Conservation (phyloP, 2,797 vertebrate species). For the Passerculus sandwichensis region DNA sequence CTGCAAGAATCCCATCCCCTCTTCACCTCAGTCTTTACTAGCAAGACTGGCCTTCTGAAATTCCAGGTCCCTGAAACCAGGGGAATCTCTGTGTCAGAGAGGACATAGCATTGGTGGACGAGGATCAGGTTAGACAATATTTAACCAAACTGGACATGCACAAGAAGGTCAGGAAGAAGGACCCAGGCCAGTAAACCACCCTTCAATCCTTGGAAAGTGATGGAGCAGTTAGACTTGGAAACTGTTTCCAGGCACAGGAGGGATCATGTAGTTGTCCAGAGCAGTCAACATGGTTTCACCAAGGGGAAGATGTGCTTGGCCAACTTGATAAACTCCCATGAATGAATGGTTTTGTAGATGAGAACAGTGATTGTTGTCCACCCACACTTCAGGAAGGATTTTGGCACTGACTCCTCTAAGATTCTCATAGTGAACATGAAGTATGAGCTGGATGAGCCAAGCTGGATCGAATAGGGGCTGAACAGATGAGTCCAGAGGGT, state of each 20-base stretch:
- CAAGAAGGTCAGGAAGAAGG: background rate
- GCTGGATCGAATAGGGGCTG: background rate
- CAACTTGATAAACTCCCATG: background rate
- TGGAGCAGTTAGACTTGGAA: background rate
- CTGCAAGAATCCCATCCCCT: no score
- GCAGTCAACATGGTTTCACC: background rate
- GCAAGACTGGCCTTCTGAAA: background rate
- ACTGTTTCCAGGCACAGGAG: background rate
- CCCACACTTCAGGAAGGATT: background rate
- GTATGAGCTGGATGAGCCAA: background rate
- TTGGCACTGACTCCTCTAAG: background rate
- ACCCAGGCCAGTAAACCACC: background rate
- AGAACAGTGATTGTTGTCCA: background rate
- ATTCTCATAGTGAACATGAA: background rate
- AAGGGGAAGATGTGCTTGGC: background rate
- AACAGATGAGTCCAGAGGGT: background rate
- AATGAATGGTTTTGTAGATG: background rate
- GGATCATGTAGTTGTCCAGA: background rate
- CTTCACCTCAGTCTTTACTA: background rate
- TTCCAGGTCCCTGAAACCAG: background rate
- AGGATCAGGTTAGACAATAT: background rate
- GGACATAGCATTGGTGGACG: background rate
- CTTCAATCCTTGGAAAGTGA: background rate
- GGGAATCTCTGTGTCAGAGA: background rate
- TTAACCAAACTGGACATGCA: background rate